A percentile compares a stretch with the other conserved stretches of the same genome.
phyloP scores from a whole-genome alignment of 2,888 invertebrate genomes.

The Leptinotarsa rubiginosa region DNA sequence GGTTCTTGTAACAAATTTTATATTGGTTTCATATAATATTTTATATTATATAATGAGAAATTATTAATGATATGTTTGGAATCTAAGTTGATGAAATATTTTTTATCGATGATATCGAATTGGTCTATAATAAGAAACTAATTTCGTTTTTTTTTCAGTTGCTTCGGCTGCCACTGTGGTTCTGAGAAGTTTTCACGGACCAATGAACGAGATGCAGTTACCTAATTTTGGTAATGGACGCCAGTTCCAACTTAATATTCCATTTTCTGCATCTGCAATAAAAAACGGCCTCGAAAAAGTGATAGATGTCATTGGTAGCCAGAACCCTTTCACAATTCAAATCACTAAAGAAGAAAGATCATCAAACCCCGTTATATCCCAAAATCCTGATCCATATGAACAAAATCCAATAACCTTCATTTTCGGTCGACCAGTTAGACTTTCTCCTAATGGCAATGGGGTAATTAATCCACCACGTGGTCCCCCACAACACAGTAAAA shows the following conservation, averaged over 20 bases:
- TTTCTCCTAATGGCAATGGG: neutral
- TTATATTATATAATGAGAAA: too few relatives aligned
- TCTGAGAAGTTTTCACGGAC: neutral
- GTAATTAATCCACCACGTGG: neutral
- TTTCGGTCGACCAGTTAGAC: neutral
- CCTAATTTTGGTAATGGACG: neutral
- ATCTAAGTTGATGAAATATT: too few relatives aligned
- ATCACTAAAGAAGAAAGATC: neutral
- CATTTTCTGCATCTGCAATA: constrained; percentile 5
- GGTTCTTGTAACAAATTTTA: too few relatives aligned
- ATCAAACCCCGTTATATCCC: neutral
- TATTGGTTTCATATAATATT: too few relatives aligned
- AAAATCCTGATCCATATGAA: neutral
- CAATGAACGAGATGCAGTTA: constrained; percentile 1
- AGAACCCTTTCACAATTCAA: constrained; percentile 19
- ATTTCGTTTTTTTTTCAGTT: constrained; percentile 9
- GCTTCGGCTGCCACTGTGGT: constrained; percentile 3
- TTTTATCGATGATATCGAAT: too few relatives aligned
- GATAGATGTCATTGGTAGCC: constrained; percentile 9
- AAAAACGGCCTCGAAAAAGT: constrained; percentile 14
- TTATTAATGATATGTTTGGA: too few relatives aligned
- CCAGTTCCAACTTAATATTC: neutral
- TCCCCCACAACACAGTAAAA: neutral
- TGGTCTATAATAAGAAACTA: neutral
- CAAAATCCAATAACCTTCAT: neutral